These are phyloP conservation scores for Pelobates fuscus DNA, from an alignment of 2,113 vertebrate genomes.

Conservation along the genomic window DNA sequence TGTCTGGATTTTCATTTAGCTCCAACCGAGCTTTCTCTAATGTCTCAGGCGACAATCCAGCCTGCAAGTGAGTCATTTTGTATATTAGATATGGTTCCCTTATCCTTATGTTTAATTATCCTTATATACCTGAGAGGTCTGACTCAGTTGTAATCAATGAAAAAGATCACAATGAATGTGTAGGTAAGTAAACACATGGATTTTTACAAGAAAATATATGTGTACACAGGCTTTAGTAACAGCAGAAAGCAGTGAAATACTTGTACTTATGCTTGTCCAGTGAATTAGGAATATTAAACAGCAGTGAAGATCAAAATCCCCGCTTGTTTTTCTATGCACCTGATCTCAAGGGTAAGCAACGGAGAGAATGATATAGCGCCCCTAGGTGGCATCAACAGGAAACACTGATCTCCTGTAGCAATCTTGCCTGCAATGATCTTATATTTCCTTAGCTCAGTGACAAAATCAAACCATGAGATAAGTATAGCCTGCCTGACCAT, in stretches of 20 bases:
- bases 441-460: not conserved
- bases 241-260: no score
- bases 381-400: constrained; percentile 1
- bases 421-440: constrained; percentile 7
- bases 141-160: not conserved
- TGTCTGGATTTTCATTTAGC: constrained; percentile 96
- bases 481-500: not conserved
- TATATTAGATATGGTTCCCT: constrained; percentile 36
- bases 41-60: constrained; percentile 94
- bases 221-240: no score
- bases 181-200: no score
- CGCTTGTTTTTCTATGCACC: constrained; percentile 16
- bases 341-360: constrained; percentile 9
- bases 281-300: no score
- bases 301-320: not conserved
- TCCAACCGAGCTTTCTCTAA: constrained; percentile 97
- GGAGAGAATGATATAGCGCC: constrained; percentile 18
- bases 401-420: constrained; percentile 9
- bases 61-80: constrained; percentile 97
- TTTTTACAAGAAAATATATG: not conserved
- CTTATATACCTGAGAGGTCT: constrained; percentile 27
- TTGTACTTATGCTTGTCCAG: not conserved
- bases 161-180: not conserved
- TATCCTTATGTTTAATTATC: constrained; percentile 30
- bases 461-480: not conserved